Percentiles rank a stretch among this genome's conserved stretches.
Conservation (phyloP, 2,797 vertebrate genomes). For the Pampus argenteus region DNA sequence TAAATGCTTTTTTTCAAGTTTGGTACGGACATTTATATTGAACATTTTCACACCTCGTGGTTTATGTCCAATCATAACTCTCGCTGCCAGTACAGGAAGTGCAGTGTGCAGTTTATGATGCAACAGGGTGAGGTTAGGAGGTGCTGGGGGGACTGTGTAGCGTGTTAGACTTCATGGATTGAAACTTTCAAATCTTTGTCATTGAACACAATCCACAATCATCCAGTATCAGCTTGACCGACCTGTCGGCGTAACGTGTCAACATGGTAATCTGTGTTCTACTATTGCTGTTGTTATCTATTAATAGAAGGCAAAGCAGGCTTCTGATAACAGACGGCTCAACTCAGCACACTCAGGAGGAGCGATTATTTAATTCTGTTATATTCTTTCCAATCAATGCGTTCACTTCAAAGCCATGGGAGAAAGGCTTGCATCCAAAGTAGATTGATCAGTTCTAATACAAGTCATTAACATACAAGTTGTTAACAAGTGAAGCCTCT, state of each 20-base stretch:
- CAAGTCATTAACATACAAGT: constrained; percentile 86
- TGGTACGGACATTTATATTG: too few relatives aligned
- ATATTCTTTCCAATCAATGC: constrained; percentile 82
- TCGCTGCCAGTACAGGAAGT: too few relatives aligned
- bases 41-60: neutral
- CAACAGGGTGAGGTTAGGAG: too few relatives aligned
- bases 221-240: neutral
- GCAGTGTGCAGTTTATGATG: too few relatives aligned
- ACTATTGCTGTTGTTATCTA: constrained; percentile 19
- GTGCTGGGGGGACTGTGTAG: too few relatives aligned
- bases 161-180: neutral
- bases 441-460: constrained; percentile 85
- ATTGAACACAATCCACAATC: neutral
- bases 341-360: constrained; percentile 54
- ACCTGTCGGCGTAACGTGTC: neutral
- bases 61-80: too few relatives aligned
- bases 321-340: constrained; percentile 44
- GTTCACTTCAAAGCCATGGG: constrained; percentile 83
- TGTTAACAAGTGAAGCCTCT: constrained; percentile 85
- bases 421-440: constrained; percentile 78
- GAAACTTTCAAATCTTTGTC: neutral
- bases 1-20: neutral
- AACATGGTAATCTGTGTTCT: constrained; percentile 33
- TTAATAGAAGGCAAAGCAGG: constrained; percentile 44
- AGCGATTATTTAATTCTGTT: constrained; percentile 79